These are phyloP conservation scores for Carcharodon carcharias DNA, from an alignment of 2,797 vertebrate species.

Conservation along the genomic window DNA sequence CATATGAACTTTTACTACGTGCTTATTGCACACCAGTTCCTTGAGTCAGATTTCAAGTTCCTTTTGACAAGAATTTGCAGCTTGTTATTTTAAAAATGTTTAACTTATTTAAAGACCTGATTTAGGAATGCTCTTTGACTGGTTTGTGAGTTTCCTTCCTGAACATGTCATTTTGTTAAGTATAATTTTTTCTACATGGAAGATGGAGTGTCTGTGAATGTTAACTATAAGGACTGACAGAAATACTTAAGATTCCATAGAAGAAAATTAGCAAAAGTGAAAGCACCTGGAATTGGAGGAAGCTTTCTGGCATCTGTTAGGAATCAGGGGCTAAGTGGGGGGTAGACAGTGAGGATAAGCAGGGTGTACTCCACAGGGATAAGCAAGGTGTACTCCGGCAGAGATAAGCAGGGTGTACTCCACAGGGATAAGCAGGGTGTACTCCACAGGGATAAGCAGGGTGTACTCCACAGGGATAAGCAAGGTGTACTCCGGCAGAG, in stretches of 20 bases:
- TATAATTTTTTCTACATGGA: not conserved
- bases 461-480: too few species aligned
- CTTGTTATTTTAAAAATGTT: not conserved
- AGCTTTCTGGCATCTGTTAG: not conserved
- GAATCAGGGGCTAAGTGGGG: not conserved
- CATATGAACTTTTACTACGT: not conserved
- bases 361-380: too few species aligned
- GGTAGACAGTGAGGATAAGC: too few species aligned
- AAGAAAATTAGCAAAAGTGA: not conserved
- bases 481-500: too few species aligned
- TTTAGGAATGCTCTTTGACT: not conserved
- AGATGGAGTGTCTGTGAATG: not conserved
- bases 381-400: too few species aligned
- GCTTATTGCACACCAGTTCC: not conserved
- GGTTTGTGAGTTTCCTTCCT: not conserved
- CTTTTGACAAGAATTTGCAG: not conserved
- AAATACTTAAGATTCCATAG: not conserved
- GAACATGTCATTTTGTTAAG: not conserved
- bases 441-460: too few species aligned
- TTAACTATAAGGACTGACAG: too few species aligned
- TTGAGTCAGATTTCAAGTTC: not conserved
- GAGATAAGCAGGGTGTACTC: too few species aligned
- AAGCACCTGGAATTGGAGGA: not conserved
- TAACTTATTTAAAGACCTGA: not conserved
- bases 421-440: too few species aligned